Evolutionary conservation across 1,140 invertebrate species (phyloP).

Genomic region (Listronotus bonariensis): DNA sequence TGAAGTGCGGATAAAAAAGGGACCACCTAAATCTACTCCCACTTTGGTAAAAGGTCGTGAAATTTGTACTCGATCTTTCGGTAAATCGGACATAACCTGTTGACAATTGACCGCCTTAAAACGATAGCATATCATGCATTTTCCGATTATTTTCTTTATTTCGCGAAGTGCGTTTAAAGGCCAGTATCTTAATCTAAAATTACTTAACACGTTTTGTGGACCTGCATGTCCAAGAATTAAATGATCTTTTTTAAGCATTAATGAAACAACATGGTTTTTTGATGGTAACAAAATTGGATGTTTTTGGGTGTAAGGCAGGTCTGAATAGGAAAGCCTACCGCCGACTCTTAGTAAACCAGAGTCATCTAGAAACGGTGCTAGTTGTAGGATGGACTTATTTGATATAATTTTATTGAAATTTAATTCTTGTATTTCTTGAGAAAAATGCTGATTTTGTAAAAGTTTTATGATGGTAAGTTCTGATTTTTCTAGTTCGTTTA

Average conservation of each 20-base stretch:
- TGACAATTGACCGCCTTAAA: slow-evolving; percentile 17
- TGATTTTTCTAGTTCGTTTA: no score
- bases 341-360: slow-evolving; percentile 54
- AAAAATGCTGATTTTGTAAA: no score
- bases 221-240: slow-evolving; percentile 27
- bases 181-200: no score
- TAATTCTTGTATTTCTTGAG: no score
- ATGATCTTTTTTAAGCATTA: slow-evolving; percentile 42
- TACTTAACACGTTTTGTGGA: not conserved
- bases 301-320: slow-evolving; percentile 42
- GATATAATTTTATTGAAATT: no score
- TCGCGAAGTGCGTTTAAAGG: no score
- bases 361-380: slow-evolving; percentile 51
- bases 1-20: not conserved
- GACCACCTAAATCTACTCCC: slow-evolving; percentile 1
- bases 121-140: slow-evolving; percentile 34
- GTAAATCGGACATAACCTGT: slow-evolving; percentile 46
- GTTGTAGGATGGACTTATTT: no score
- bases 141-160: no score
- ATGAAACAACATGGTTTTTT: slow-evolving; percentile 34
- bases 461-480: no score
- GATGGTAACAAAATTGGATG: slow-evolving; percentile 45
- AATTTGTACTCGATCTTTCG: not conserved
- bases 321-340: slow-evolving; percentile 47
- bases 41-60: not conserved